These are phyloP conservation scores for Lasiommata megera DNA, from an alignment of 2,888 invertebrate genomes.

Conservation along the genomic window DNA sequence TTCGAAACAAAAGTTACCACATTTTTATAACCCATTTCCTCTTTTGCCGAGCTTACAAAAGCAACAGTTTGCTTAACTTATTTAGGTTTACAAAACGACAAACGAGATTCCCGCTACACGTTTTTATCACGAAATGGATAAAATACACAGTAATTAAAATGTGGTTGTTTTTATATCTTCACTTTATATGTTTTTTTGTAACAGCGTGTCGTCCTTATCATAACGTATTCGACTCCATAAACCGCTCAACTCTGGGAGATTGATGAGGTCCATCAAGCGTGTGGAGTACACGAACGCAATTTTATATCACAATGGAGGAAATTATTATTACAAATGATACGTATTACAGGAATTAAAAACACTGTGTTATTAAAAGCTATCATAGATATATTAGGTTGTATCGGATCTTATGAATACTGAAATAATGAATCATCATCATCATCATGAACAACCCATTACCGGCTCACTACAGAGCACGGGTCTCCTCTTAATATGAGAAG, in stretches of 20 bases:
- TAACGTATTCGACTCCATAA: slow-evolving; percentile 2
- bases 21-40: background rate
- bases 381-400: too few species aligned
- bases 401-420: too few species aligned
- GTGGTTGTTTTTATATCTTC: background rate
- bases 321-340: background rate
- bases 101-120: background rate
- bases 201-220: slow-evolving; percentile 4
- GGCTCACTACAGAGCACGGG: too few species aligned
- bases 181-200: background rate
- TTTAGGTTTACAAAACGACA: background rate
- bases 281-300: slow-evolving; percentile 33
- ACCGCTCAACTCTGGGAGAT: slow-evolving; percentile 15
- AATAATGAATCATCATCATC: too few species aligned
- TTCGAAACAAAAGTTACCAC: background rate
- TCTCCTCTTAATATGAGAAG: too few species aligned
- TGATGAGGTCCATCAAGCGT: slow-evolving; percentile 35
- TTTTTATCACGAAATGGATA: background rate
- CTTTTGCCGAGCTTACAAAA: background rate
- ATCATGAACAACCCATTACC: too few species aligned
- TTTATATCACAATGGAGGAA: slow-evolving; percentile 26
- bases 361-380: too few species aligned
- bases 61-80: too few species aligned
- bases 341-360: too few species aligned
- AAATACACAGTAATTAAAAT: background rate